Base-by-base conservation (phyloP, 2,888 invertebrate genomes). In the Melitaea athalia region DNA sequence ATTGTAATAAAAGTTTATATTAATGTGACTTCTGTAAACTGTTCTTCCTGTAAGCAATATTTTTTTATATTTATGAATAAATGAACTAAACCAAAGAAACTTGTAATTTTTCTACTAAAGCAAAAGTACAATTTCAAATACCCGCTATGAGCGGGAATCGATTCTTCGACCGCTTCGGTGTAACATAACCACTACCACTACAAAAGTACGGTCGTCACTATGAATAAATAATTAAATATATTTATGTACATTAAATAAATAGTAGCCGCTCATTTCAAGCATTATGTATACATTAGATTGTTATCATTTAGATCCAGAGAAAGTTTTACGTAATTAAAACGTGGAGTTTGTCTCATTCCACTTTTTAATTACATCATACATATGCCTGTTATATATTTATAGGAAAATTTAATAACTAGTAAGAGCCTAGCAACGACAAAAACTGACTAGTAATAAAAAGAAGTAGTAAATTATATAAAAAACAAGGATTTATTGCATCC, bases 301-400 rank as follows among this genome's bases (percentile, higher is more conserved):
- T n/a, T 33, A 55, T 33, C 33, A 55, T 1, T 14, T 33, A 33
- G 7, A 14, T 1, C 14, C 3, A 31, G 57, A 57, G 57, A 42
- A 57, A 57, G 42, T 38, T 10, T 42, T 57, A 42, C 57, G 57
- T 12, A 57, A 57, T 10, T 42, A 57, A 42, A 10, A 57, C n/a
- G 10, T 38, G 2, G 33, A 53, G n/a, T 31, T 14, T 33, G 33
- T 53, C 53, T 53, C 3, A 24, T 45, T 15, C 5, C 31, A 7
- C 10, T 59, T 8, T 15, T 24, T 11, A 42, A 45, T 1, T 31
- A n/a, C n/a, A n/a, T n/a, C n/a, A n/a, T n/a, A 31, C 12, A 24
- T 53, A 17, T 53, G 11, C 17, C 6, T 0, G 10, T 11, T 6
- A 6, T 31, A 17, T 14, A 11, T 45, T 45, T 45, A 0, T 45